These are phyloP conservation scores for Loxodonta africana DNA, from an alignment of 2,113 vertebrate species.

Conservation along the genomic window DNA sequence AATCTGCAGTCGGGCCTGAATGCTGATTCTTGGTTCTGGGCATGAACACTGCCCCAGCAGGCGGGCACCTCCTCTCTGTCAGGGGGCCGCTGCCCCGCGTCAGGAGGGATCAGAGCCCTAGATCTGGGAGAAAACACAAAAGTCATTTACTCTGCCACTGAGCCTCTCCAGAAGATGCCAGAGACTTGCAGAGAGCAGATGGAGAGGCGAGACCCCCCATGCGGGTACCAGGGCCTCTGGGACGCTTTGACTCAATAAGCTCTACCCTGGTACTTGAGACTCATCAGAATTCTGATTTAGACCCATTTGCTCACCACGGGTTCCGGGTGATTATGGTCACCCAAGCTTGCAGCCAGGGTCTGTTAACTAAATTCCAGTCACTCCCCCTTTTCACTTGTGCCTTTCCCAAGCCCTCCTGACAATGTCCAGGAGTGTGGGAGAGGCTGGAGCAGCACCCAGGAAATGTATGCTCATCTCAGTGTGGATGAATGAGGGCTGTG, in stretches of 20 bases:
- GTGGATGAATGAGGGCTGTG: constrained; percentile 51
- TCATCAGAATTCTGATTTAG: constrained; percentile 78
- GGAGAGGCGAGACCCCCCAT: neutral
- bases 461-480: neutral
- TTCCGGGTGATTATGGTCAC: constrained; percentile 76
- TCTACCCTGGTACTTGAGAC: constrained; percentile 63
- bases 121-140: accelerated
- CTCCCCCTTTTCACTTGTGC: constrained; percentile 74
- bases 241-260: constrained; percentile 50
- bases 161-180: neutral
- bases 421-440: accelerated
- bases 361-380: constrained; percentile 77
- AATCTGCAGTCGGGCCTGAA: accelerated
- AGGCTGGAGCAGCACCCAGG: neutral
- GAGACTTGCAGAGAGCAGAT: neutral
- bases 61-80: accelerated
- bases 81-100: neutral
- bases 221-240: constrained; percentile 21
- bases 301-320: constrained; percentile 65
- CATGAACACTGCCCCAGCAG: neutral
- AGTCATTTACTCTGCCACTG: accelerated
- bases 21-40: neutral
- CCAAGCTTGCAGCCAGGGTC: constrained; percentile 75
- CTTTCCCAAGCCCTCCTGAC: constrained; percentile 30
- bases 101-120: neutral